Percentiles rank a stretch among this genome's conserved stretches.
Conservation (phyloP, 1,140 invertebrate genomes). For the Sipha flava region DNA sequence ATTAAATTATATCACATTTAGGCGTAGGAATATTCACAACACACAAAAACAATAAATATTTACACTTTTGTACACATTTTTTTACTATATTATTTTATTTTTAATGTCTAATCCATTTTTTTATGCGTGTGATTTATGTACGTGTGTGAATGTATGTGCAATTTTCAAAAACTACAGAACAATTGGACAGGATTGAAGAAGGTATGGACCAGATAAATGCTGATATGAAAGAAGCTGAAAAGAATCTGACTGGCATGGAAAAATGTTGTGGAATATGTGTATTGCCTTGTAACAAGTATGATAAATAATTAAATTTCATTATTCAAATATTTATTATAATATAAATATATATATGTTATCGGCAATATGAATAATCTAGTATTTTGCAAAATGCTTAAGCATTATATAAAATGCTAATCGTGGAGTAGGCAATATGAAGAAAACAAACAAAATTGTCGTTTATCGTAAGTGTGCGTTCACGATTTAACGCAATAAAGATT, state of each 20-base stretch:
- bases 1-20: background rate
- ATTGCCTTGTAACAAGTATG: conserved; percentile 93
- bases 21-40: background rate
- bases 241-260: conserved; percentile 98
- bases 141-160: background rate
- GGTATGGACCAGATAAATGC: conserved; percentile 99
- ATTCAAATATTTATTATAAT: background rate
- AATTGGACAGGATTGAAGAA: conserved; percentile 98
- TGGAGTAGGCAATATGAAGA: too few species aligned
- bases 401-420: too few species aligned
- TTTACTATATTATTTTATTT: background rate
- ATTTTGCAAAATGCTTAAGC: too few species aligned
- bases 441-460: too few species aligned
- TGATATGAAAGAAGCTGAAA: conserved; percentile 98
- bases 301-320: conserved; percentile 1
- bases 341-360: too few species aligned
- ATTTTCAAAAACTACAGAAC: conserved; percentile 60
- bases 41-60: conserved; percentile 10
- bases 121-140: background rate
- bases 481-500: too few species aligned
- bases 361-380: too few species aligned
- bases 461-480: too few species aligned
- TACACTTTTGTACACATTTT: background rate
- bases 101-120: background rate
- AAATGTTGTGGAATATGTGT: conserved; percentile 99